Evolutionary conservation across 1,140 invertebrate genomes (phyloP), one percentile per base, ranked within the genome.

Genomic region (Trichonephila clavata): DNA sequence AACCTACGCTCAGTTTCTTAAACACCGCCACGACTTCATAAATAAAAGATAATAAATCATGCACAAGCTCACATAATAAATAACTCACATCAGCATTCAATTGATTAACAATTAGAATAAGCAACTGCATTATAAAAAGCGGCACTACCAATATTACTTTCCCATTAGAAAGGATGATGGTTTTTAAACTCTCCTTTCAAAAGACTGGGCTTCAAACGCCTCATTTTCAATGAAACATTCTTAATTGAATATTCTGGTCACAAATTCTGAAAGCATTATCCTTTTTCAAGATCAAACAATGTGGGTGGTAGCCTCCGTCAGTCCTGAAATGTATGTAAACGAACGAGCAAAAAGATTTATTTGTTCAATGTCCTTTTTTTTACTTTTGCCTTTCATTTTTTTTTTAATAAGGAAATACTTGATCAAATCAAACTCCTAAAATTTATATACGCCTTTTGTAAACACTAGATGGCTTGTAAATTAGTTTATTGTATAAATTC

Each of bases 261-360:
- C 27, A 77, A 63, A 63, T 16, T 63, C 61, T 18, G 21, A 63
- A 77, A 77, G 71, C 71, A 32, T 77, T 77, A 77, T 77, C 71
- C 71, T 32, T 20, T 83, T 83, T 57, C 81, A 50, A 83, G 81
- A 83, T 83, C 81, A 83, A 83, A 83, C 81, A 83, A 83, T 24
- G 81, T 83, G 50, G 81, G 81, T 57, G 81, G 81, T 57, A 50
- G 81, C 81, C 81, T n/a, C 39, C 39, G 21, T 39, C 39, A 20
- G 27, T 3, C 16, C 61, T 7, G 50, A 63, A 63, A 63, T 21
- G 27, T 32, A 77, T 77, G 71, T 32, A 77, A 77, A 77, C 27
- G 27, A 77, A 77, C 24, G 16, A 16, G 6, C 27, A 7, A 7
- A 16, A 39, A 27, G 71, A 77, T 77, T 77, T 32, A 77, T 77